Evolutionary conservation across 2,888 invertebrate genomes (phyloP).

Genomic region (Sympetrum striolatum): DNA sequence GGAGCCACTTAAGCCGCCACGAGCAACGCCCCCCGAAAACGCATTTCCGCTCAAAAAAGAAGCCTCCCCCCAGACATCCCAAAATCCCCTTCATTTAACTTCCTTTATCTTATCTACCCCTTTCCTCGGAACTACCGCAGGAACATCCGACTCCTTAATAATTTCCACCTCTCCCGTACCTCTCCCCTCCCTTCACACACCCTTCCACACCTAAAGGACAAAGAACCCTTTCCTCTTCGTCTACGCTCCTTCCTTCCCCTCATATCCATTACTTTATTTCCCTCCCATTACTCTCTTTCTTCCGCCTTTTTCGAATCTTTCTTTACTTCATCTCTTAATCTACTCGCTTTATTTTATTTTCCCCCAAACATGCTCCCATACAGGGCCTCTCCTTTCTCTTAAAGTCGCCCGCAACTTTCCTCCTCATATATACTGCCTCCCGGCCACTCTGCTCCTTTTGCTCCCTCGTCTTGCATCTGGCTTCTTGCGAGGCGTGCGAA

Average conservation of each 20-base stretch:
- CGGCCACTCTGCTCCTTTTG: neutral
- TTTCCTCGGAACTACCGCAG: neutral
- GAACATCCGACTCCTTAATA: slow-evolving; percentile 34
- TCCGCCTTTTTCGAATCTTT: neutral
- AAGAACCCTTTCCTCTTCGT: neutral
- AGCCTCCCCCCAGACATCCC: neutral
- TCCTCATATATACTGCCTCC: too few species aligned
- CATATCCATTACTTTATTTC: neutral
- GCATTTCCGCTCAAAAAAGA: neutral
- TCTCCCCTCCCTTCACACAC: neutral
- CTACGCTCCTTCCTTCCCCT: neutral
- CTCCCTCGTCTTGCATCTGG: neutral
- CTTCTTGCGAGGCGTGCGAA: neutral
- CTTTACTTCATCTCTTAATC: neutral
- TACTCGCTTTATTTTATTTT: neutral
- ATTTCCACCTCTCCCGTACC: neutral
- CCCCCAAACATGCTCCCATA: neutral
- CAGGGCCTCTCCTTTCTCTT: neutral
- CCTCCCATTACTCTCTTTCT: slow-evolving; percentile 10
- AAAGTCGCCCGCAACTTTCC: neutral
- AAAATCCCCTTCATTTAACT: slow-evolving; percentile 1
- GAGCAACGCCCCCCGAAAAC: neutral
- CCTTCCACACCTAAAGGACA: neutral
- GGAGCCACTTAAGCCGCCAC: neutral
- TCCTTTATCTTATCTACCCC: neutral